These are phyloP conservation scores for Lepilemur ruficaudatus DNA, from an alignment of 2,797 vertebrate genomes.

Conservation along the genomic window DNA sequence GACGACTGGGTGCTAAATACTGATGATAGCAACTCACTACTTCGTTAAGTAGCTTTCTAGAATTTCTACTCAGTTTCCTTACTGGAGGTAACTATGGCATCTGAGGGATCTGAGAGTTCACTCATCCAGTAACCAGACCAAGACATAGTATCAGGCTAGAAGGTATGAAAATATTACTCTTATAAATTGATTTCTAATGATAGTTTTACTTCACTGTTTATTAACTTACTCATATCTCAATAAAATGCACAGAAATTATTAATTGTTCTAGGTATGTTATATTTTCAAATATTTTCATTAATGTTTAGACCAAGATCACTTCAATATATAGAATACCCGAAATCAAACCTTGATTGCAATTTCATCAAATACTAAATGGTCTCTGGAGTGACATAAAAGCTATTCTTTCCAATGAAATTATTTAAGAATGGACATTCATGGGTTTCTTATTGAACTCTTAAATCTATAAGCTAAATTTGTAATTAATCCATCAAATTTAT, in stretches of 20 bases:
- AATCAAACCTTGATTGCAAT: neutral
- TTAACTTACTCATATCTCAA: neutral
- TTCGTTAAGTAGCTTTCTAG: neutral
- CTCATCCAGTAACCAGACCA: neutral
- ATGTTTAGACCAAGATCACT: neutral
- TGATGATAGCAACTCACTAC: neutral
- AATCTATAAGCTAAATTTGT: neutral
- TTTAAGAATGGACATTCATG: neutral
- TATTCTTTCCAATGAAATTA: neutral
- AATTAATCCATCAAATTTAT: neutral
- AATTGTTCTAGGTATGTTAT: neutral
- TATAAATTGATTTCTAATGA: neutral
- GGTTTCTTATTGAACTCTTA: neutral
- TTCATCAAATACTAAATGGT: neutral
- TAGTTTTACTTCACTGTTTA: neutral
- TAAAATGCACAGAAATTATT: neutral
- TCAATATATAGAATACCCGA: neutral
- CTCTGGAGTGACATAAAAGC: neutral
- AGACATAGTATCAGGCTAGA: neutral
- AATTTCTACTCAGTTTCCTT: neutral
- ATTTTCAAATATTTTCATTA: constrained; percentile 10
- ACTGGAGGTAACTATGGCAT: neutral
- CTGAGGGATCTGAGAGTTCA: neutral
- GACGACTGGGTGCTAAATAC: neutral
- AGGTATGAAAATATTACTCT: neutral